A percentile compares a stretch with the other conserved stretches of the same genome.
Evolutionary conservation across 1,140 invertebrate species (phyloP).

Genomic region (Pseudomyrmex gracilis): DNA sequence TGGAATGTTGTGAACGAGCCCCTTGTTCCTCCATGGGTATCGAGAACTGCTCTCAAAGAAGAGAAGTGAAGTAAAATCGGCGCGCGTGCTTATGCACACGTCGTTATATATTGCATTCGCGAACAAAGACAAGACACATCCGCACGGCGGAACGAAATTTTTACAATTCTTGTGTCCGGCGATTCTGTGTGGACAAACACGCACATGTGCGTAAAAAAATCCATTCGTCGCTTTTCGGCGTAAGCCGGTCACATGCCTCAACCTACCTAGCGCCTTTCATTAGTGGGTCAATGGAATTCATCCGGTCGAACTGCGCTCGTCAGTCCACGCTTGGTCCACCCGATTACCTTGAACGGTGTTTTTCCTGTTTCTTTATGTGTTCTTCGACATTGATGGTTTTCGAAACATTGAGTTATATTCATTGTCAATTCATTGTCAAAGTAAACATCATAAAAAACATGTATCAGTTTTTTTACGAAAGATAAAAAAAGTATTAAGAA

Average conservation of each 20-base stretch:
- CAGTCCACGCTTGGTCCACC: constrained; percentile 62
- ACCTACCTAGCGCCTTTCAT: constrained; percentile 71
- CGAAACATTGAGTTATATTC: background rate
- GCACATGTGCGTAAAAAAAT: background rate
- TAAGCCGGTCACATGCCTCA: constrained; percentile 74
- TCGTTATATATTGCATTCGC: constrained; percentile 39
- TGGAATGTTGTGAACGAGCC: constrained; percentile 38
- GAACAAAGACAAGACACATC: background rate
- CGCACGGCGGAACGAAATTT: constrained; percentile 7
- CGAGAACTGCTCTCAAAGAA: constrained; percentile 55
- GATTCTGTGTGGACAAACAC: background rate
- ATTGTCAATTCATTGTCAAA: background rate
- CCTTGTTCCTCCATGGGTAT: constrained; percentile 67
- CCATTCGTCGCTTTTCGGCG: constrained; percentile 71
- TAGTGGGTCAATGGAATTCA: constrained; percentile 85
- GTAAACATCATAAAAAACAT: too few relatives aligned
- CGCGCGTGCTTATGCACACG: background rate
- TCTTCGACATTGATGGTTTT: too few relatives aligned
- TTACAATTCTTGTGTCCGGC: constrained; percentile 18
- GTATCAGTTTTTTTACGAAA: background rate
- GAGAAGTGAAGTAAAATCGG: constrained; percentile 30
- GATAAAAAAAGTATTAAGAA: background rate
- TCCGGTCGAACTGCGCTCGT: constrained; percentile 70
- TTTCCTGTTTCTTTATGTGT: background rate
- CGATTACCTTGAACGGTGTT: constrained; percentile 22